Evolutionary conservation across 1,140 invertebrate species (phyloP), one percentile per base, ranked within the genome.

Genomic region (Anadara kagoshimensis): DNA sequence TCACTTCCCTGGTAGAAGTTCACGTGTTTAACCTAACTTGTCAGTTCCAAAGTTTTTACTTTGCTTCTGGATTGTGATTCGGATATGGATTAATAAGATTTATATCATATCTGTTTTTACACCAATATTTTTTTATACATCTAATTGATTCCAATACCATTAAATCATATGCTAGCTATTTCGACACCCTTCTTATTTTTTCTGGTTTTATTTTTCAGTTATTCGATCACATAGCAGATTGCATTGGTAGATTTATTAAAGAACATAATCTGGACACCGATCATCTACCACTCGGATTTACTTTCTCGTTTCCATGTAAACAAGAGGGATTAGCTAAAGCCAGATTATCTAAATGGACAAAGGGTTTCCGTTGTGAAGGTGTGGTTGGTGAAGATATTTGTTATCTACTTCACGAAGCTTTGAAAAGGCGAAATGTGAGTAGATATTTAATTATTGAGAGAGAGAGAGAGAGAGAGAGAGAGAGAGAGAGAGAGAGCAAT

Each of bases 211-310:
- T 68, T 53, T 47, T 85, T 24, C 78, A 89, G 90, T 91, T 99
- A 16, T 99, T 99, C 90, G 98, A 99, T 89, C 97, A 99, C 89
- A 99, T 99, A 81, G 98, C 98, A 29, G 94, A 97, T 81, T 99
- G 98, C 91, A 91, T 99, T 78, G 93, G 95, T 0, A 93, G 94
- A 73, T 99, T 99, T 88, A 94, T 98, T 87, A 94, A 94, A 84
- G 85, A 89, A 43, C 84, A 91, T 79, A 93, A 97, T 76, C 92
- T 96, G 91, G 95, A 90, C 58, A 75, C 79, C 29, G 78, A 83
- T 26, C 90, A 93, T 59, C 90, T 99, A 22, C 97, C 97, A 0
- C 91, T 99, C 26, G 98, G 98, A 4, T 99, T 99, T 87, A 99
- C 98, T 0, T 99, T 99, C 89, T 99, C 97, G 81, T 99, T 99